Base-by-base conservation (phyloP, 2,113 vertebrate genomes). In the Corythaixoides concolor region DNA sequence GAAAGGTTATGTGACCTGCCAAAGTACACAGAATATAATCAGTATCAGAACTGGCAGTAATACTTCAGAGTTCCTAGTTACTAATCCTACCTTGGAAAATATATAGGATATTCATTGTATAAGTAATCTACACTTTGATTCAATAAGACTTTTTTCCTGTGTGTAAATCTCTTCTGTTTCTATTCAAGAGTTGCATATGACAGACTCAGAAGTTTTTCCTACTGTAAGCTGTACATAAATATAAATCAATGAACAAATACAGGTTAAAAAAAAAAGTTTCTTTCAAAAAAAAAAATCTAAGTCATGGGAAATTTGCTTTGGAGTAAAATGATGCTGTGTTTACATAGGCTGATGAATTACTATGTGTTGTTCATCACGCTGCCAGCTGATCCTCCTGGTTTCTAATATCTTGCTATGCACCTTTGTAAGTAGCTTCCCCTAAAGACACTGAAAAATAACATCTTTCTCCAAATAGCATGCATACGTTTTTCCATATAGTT, bases 1-100 rank as follows among this genome's bases (percentile, higher is more conserved):
- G 75, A 84, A 94, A 81, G 92, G 93, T 95, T 94, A 49, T 78
- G 19, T 85, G 93, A 90, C 79, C 81, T 96, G 93, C 93, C 88
- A 96, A 92, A 94, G 76, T 75, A 92, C n/a, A 70, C 62, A 94
- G 72, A 90, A 70, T 70, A 78, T 88, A 92, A 89, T 92, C 88
- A 49, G 60, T 80, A 56, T 96, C 88, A 93, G 88, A 89, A 90
- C 60, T 92, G 56, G 68, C 56, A 94, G 68, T 81, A 92, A 77
- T 92, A 74, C 52, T 68, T 94, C 24, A 55, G 88, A 60, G 43
- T 87, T 97, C 83, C 86, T 93, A 81, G 43, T 49, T 86, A 64
- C 73, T 95, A 93, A 92, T 94, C 82, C 79, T 81, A 19, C 66
- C 18, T 60, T 88, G 83, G 88, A 90, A 97, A 96, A 96, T 84